A percentile compares a stretch with the other conserved stretches of the same genome.
Conservation (phyloP, 1,140 invertebrate species). For the Pentalonia nigronervosa region DNA sequence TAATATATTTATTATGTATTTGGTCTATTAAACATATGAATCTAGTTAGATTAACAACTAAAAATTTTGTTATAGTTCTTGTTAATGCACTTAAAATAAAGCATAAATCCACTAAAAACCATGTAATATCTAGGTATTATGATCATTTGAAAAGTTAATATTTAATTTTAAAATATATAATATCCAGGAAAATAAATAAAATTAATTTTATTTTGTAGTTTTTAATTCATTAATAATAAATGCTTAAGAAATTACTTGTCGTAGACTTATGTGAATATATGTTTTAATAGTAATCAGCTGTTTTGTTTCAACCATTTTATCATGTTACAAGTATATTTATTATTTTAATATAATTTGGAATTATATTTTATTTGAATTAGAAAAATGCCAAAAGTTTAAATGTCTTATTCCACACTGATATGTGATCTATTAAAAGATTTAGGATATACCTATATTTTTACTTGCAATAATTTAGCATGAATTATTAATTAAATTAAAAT, state of each 20-base stretch:
- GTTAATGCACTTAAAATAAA: too few species aligned
- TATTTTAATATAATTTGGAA: neutral
- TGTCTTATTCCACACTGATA: too few species aligned
- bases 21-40: neutral
- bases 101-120: too few species aligned
- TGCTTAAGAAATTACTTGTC: neutral
- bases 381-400: neutral
- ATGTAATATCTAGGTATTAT: too few species aligned
- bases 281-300: neutral
- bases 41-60: neutral
- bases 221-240: neutral
- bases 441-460: neutral
- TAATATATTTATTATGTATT: constrained; percentile 33
- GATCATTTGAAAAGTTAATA: too few species aligned
- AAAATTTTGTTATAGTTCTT: neutral
- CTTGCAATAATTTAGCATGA: neutral
- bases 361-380: neutral
- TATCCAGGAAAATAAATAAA: too few species aligned
- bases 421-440: neutral
- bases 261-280: too few species aligned
- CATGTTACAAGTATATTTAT: neutral
- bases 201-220: neutral
- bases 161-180: too few species aligned
- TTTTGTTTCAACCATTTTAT: neutral
- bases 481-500: too few species aligned